Percentiles rank a stretch among this genome's conserved stretches.
Evolutionary conservation across 2,113 vertebrate genomes (phyloP).

Genomic region (Lethenteron reissneri): DNA sequence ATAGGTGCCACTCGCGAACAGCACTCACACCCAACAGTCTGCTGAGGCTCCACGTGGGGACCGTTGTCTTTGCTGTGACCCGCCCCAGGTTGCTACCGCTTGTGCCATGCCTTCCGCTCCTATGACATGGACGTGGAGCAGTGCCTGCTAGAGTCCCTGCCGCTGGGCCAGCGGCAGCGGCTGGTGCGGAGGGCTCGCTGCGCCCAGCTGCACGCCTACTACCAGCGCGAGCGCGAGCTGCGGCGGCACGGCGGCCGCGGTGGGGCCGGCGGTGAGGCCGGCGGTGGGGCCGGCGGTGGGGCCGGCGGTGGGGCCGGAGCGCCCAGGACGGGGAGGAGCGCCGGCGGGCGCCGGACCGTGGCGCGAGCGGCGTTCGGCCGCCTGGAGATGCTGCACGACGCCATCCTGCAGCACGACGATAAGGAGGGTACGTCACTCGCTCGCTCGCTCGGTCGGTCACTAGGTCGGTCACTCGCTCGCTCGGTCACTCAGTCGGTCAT

Average conservation of each 20-base stretch:
- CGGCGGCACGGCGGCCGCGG: too few relatives aligned
- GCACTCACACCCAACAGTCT: too few relatives aligned
- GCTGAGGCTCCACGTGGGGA: too few relatives aligned
- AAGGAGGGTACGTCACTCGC: conserved; percentile 44
- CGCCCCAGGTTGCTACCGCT: conserved; percentile 69
- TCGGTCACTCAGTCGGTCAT: too few relatives aligned
- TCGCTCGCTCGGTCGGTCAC: too few relatives aligned
- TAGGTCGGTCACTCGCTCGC: too few relatives aligned
- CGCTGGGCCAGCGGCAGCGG: conserved; percentile 64
- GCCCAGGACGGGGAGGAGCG: conserved; percentile 34
- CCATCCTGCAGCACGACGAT: conserved; percentile 50
- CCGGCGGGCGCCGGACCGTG: conserved; percentile 21
- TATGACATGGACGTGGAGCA: conserved; percentile 99
- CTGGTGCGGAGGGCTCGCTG: conserved; percentile 77
- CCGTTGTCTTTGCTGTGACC: too few relatives aligned
- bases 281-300: too few relatives aligned
- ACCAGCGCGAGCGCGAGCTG: conserved; percentile 51
- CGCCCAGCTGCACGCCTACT: conserved; percentile 68
- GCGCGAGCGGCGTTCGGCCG: conserved; percentile 33
- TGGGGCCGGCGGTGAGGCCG: too few relatives aligned
- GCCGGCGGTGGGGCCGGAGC: too few relatives aligned
- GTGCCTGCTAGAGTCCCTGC: conserved; percentile 86
- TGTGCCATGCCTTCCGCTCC: conserved; percentile 78
- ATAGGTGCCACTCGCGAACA: too few relatives aligned
- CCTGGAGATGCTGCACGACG: conserved; percentile 44